Conservation (phyloP, 2,797 vertebrate species). For the Crocidura indochinensis region DNA sequence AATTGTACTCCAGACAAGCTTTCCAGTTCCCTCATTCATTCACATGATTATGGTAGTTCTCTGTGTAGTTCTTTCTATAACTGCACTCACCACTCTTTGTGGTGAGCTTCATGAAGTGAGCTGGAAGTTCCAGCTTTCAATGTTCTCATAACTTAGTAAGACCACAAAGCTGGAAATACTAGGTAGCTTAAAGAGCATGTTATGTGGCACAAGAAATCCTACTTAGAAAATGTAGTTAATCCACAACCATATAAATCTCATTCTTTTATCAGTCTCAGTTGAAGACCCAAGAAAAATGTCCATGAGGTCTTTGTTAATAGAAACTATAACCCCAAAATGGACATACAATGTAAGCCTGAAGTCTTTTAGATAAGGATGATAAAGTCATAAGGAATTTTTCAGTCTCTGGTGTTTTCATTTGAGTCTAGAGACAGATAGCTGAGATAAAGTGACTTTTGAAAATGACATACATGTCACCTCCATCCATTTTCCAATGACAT, state of each 20-base stretch:
- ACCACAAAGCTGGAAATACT: background rate
- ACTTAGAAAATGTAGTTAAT: background rate
- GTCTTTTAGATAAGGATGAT: background rate
- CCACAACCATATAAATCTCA: accelerated
- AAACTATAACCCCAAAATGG: background rate
- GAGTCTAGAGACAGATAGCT: background rate
- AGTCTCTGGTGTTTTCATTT: background rate
- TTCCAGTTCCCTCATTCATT: too few relatives aligned
- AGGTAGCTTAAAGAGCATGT: background rate
- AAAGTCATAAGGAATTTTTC: background rate
- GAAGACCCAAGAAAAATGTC: background rate
- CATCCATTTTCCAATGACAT: background rate
- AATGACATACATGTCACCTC: background rate
- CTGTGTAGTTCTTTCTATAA: too few relatives aligned
- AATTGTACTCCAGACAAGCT: too few relatives aligned
- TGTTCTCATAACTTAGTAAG: too few relatives aligned
- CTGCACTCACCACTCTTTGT: too few relatives aligned
- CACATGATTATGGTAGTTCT: too few relatives aligned
- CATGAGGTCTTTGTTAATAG: background rate
- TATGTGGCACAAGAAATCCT: background rate
- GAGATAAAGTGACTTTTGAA: background rate
- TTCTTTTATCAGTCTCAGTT: background rate
- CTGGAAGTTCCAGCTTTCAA: too few relatives aligned
- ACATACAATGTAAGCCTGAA: background rate
- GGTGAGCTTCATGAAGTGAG: too few relatives aligned